Percentiles rank a stretch among this genome's conserved stretches.
phyloP scores from a whole-genome alignment of 2,797 vertebrate species.

The Eleutherodactylus coqui region DNA sequence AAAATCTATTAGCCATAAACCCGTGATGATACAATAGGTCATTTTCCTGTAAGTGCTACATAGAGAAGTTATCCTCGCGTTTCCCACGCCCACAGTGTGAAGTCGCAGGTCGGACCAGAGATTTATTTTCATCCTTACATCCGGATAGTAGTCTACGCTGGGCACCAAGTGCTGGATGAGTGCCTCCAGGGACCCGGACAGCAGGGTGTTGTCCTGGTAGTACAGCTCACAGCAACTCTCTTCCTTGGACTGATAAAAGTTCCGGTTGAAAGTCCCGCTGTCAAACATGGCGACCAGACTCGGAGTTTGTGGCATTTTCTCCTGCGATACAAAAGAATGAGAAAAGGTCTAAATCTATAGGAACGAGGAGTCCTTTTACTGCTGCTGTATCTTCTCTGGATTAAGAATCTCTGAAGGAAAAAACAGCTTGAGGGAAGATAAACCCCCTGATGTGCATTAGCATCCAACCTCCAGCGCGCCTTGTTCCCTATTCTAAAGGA shows the following conservation, averaged over 20 bases:
- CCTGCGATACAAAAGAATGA: constrained; percentile 72
- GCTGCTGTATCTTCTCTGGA: background rate
- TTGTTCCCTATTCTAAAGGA: constrained; percentile 12
- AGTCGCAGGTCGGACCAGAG: constrained; percentile 39
- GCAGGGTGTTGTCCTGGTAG: constrained; percentile 91
- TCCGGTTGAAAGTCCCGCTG: constrained; percentile 85
- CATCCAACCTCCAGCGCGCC: background rate
- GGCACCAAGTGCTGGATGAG: constrained; percentile 93
- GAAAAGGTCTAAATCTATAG: background rate
- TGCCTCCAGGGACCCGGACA: constrained; percentile 92
- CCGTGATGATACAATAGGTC: no score
- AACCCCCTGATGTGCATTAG: background rate
- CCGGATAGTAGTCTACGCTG: constrained; percentile 90
- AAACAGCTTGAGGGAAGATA: background rate
- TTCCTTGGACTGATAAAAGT: constrained; percentile 85
- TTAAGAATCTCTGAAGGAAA: background rate
- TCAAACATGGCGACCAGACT: constrained; percentile 88
- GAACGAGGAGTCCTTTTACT: background rate
- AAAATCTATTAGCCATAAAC: no score
- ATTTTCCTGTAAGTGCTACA: constrained; percentile 46
- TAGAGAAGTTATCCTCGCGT: constrained; percentile 39
- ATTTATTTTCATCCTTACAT: constrained; percentile 75
- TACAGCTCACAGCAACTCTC: constrained; percentile 82
- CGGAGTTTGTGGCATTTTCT: constrained; percentile 93
- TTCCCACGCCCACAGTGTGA: constrained; percentile 41